Percentiles rank a stretch among this genome's conserved stretches.
These are phyloP conservation scores for Melitaea athalia DNA, from an alignment of 2,888 invertebrate genomes.

Conservation along the genomic window DNA sequence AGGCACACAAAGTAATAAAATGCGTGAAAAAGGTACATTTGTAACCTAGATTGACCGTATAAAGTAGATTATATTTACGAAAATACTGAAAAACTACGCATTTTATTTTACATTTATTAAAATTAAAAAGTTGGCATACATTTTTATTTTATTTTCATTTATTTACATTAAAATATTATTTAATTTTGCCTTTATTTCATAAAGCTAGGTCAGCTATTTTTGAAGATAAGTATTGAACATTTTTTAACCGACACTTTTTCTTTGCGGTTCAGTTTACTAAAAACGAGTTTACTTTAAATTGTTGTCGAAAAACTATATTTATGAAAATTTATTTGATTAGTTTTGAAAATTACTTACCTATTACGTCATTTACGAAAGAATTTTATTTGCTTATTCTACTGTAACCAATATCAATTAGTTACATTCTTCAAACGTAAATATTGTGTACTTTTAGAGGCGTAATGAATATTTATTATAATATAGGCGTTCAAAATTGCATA, in stretches of 20 bases:
- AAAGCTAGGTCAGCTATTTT: no score
- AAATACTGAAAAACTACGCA: slow-evolving; percentile 1
- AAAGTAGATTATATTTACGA: not conserved
- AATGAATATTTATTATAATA: not conserved
- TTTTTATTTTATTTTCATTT: no score
- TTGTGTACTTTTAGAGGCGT: not conserved
- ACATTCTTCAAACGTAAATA: not conserved
- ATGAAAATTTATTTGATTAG: no score
- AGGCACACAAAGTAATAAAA: not conserved
- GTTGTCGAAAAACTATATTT: no score
- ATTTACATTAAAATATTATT: no score
- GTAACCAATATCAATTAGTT: slow-evolving; percentile 2
- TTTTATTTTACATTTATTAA: not conserved
- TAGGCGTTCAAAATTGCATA: not conserved
- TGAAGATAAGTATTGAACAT: no score
- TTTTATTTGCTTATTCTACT: not conserved
- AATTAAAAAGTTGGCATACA: no score
- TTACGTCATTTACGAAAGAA: not conserved
- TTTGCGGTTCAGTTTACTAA: no score
- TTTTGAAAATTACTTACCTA: no score
- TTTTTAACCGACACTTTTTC: no score
- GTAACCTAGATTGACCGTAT: not conserved
- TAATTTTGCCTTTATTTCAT: no score
- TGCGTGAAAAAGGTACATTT: not conserved
- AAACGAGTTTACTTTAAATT: no score